A percentile compares a stretch with the other conserved stretches of the same genome.
phyloP scores from a whole-genome alignment of 2,797 vertebrate genomes.

The Tragelaphus oryx region DNA sequence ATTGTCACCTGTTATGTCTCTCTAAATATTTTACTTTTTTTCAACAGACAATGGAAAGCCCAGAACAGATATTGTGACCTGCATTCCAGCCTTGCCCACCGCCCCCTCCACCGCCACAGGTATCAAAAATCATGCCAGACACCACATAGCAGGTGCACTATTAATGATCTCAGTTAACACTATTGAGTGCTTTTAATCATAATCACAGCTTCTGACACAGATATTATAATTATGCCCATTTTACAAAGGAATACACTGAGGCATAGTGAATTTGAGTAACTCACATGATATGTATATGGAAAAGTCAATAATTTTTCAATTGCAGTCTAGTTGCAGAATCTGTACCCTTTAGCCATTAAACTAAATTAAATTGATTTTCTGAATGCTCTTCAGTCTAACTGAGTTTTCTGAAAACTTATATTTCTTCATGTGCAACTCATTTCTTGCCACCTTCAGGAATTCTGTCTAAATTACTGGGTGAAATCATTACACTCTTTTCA shows the following conservation, averaged over 20 bases:
- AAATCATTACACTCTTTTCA: neutral
- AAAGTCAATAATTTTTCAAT: neutral
- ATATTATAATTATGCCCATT: neutral
- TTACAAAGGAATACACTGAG: neutral
- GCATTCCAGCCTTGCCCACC: neutral
- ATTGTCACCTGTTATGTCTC: neutral
- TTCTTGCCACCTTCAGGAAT: neutral
- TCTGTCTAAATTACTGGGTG: neutral
- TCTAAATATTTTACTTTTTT: neutral
- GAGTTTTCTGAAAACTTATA: neutral
- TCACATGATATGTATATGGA: neutral
- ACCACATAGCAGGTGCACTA: neutral
- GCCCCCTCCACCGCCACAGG: accelerated
- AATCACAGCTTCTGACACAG: neutral
- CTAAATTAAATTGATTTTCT: neutral
- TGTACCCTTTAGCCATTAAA: neutral
- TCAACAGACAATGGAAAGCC: neutral
- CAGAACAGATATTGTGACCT: neutral
- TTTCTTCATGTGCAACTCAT: neutral
- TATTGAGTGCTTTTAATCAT: neutral
- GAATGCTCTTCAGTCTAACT: neutral
- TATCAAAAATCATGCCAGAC: neutral
- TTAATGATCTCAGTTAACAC: neutral
- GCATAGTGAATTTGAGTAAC: neutral
- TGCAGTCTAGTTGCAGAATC: neutral